Evolutionary conservation across 2,797 vertebrate species (phyloP), one percentile per base, ranked within the genome.

Genomic region (Lepidocolaptes lacrymiger): DNA sequence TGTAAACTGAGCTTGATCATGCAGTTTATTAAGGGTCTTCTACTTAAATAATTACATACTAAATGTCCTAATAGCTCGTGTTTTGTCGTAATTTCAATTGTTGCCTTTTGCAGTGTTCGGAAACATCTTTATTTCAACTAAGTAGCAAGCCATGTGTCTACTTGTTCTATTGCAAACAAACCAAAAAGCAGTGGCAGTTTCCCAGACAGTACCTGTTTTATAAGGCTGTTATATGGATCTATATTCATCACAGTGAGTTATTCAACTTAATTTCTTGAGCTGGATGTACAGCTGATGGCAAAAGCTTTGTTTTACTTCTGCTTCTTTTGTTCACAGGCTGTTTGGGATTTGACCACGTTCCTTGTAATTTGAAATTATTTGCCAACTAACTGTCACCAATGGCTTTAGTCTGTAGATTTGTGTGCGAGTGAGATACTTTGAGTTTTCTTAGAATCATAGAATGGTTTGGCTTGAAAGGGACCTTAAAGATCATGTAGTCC

Each of bases 161-260:
- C 36, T 87, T 78, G 46, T 55, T 37, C 36, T 75, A 12, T 77
- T 77, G 17, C 80, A 46, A 59, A 48, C 13, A 32, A 21, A 7
- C 2, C 1, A 5, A 27, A 46, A 64, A 58, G 37, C 49, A 46
- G 26, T 30, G 37, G 30, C 81, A 44, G 23, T 88, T 95, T 92
- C 55, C 68, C 75, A 77, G 78, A 10, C 55, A 69, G 55, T 24
- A 19, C 15, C 36, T 91, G 67, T 49, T 95, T 85, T 61, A 28
- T 56, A 10, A 39, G 67, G 26, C 63, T 89, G 23, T 91, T 93
- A 48, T 59, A 80, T 69, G 94, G 58, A 54, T 91, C 61, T 72
- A 2, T 94, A 80, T 89, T 93, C 64, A 55, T 32, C 80, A 49
- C 66, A 24, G 56, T 51, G 93, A 93, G 30, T 88, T 91, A 92